These are phyloP conservation scores for Parnassius glacialis DNA, from an alignment of 2,888 invertebrate genomes.

Conservation along the genomic window DNA sequence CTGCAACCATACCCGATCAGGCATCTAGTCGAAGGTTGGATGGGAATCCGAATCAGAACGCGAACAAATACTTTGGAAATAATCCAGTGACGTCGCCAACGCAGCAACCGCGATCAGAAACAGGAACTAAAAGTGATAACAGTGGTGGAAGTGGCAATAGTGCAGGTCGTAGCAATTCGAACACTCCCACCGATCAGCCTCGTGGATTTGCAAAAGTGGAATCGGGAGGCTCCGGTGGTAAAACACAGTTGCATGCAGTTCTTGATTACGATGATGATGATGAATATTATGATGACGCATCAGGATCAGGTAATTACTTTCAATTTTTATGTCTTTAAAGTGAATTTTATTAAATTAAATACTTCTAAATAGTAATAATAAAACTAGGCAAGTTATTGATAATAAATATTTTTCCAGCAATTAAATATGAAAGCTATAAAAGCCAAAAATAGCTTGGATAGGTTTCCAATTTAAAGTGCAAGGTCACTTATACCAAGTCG, in stretches of 20 bases:
- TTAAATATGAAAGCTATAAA: slow-evolving; percentile 21
- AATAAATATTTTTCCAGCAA: background rate
- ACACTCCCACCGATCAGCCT: slow-evolving; percentile 75
- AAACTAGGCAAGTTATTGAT: too few relatives aligned
- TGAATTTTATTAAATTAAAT: background rate
- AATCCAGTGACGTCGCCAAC: slow-evolving; percentile 49
- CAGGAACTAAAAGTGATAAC: slow-evolving; percentile 75
- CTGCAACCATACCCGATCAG: slow-evolving; percentile 54
- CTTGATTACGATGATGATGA: slow-evolving; percentile 84
- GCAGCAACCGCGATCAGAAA: slow-evolving; percentile 46
- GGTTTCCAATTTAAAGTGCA: slow-evolving; percentile 16
- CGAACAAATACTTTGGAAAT: slow-evolving; percentile 59
- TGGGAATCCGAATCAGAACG: slow-evolving; percentile 57
- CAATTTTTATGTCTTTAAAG: background rate
- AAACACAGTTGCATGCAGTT: slow-evolving; percentile 86
- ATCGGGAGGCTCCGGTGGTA: slow-evolving; percentile 76
- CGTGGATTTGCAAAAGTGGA: slow-evolving; percentile 85
- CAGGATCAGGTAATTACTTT: slow-evolving; percentile 64
- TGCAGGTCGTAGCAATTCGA: slow-evolving; percentile 40
- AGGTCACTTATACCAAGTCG: slow-evolving; percentile 21
- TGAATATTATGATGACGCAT: slow-evolving; percentile 82
- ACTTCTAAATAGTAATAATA: too few relatives aligned
- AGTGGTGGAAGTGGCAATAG: slow-evolving; percentile 45
- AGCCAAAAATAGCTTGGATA: slow-evolving; percentile 3
- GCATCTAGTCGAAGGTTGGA: slow-evolving; percentile 70